phyloP scores from a whole-genome alignment of 2,113 vertebrate genomes.

The Vanacampus margaritifer region DNA sequence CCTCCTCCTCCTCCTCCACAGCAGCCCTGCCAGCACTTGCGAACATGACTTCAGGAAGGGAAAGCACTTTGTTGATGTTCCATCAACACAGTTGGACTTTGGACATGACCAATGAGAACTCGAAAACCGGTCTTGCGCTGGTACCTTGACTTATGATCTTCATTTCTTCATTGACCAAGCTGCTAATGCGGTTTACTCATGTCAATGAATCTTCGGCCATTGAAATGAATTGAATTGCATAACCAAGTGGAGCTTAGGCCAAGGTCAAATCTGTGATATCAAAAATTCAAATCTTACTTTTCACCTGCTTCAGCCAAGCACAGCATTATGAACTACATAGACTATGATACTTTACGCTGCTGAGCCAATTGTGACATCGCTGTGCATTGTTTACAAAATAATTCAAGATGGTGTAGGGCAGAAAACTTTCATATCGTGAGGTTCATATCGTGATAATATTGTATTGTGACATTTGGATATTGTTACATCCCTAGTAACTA shows the following conservation, averaged over 20 bases:
- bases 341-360: too few relatives aligned
- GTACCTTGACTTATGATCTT: background rate
- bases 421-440: too few relatives aligned
- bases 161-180: background rate
- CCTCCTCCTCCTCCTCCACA: conserved; percentile 23
- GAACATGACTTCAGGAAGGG: conserved; percentile 33
- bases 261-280: background rate
- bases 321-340: too few relatives aligned
- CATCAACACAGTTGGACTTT: background rate
- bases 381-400: too few relatives aligned
- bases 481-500: too few relatives aligned
- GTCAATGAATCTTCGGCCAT: background rate
- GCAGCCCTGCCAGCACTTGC: conserved; percentile 36
- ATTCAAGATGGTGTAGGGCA: too few relatives aligned
- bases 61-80: conserved; percentile 20
- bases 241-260: background rate
- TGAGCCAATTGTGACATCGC: too few relatives aligned
- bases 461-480: too few relatives aligned
- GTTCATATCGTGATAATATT: too few relatives aligned
- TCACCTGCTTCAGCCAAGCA: too few relatives aligned
- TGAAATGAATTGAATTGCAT: background rate
- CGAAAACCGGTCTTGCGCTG: background rate
- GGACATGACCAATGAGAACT: background rate
- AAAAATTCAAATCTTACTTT: too few relatives aligned
- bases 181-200: background rate